These are phyloP conservation scores for Heliconius cydno DNA, from an alignment of 2,888 invertebrate genomes.

Conservation along the genomic window DNA sequence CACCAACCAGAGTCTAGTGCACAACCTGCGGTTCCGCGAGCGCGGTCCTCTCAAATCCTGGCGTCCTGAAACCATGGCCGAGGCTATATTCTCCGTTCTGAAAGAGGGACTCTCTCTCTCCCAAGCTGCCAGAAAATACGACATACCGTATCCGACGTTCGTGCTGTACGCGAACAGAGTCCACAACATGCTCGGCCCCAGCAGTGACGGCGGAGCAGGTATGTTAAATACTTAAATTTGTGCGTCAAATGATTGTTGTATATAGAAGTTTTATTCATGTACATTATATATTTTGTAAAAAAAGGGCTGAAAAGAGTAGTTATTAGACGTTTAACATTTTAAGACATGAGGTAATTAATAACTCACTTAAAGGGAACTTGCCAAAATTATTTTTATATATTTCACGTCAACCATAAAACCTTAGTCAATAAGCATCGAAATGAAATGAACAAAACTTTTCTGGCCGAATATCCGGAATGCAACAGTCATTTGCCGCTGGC, in stretches of 20 bases:
- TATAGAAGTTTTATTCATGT: slow-evolving; percentile 5
- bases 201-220: slow-evolving; percentile 95
- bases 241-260: slow-evolving; percentile 53
- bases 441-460: slow-evolving; percentile 25
- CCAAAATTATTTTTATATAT: neutral
- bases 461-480: slow-evolving; percentile 37
- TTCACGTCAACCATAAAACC: neutral
- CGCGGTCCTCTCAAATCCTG: slow-evolving; percentile 96
- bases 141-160: slow-evolving; percentile 97
- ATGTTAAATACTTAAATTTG: slow-evolving; percentile 62
- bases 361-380: neutral
- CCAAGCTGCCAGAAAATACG: slow-evolving; percentile 96
- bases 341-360: too few species aligned
- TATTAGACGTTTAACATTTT: neutral
- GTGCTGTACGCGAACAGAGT: slow-evolving; percentile 96
- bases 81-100: slow-evolving; percentile 95
- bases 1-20: slow-evolving; percentile 94
- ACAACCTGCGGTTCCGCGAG: slow-evolving; percentile 95
- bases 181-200: slow-evolving; percentile 96
- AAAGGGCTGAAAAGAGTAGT: neutral
- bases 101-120: slow-evolving; percentile 95
- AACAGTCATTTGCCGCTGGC: slow-evolving; percentile 43
- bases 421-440: slow-evolving; percentile 13
- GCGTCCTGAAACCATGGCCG: slow-evolving; percentile 97
- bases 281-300: neutral